A percentile compares a stretch with the other conserved stretches of the same genome.
Conservation (phyloP, 2,113 vertebrate genomes). For the Condylura cristata region DNA sequence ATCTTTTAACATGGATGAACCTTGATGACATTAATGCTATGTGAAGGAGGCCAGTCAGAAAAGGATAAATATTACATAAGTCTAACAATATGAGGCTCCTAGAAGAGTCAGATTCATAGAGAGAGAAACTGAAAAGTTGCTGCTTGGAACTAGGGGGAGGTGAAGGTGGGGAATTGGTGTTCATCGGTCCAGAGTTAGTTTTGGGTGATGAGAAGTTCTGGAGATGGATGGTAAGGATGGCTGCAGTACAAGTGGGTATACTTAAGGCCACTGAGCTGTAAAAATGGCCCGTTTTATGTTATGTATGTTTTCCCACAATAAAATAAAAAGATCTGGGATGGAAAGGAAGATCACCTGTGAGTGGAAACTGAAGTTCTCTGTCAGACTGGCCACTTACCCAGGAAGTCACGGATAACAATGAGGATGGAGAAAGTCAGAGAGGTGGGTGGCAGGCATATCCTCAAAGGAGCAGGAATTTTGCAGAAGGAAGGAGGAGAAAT, state of each 20-base stretch:
- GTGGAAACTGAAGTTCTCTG: neutral
- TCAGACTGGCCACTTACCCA: neutral
- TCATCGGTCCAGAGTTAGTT: neutral
- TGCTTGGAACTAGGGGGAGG: neutral
- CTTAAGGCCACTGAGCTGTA: neutral
- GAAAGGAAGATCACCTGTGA: neutral
- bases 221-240: neutral
- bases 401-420: neutral
- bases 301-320: neutral
- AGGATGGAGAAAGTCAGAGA: neutral
- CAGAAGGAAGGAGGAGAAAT: neutral
- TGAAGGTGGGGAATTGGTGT: neutral
- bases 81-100: neutral
- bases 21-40: neutral
- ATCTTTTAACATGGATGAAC: neutral
- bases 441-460: no score
- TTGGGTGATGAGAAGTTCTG: neutral
- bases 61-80: neutral
- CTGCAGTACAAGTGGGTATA: neutral
- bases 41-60: conserved; percentile 9
- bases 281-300: neutral
- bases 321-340: neutral
- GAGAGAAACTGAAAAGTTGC: neutral
- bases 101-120: neutral
- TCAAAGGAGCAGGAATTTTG: neutral